Base-by-base conservation (phyloP, 2,888 invertebrate species). In the Dendrolimus houi region DNA sequence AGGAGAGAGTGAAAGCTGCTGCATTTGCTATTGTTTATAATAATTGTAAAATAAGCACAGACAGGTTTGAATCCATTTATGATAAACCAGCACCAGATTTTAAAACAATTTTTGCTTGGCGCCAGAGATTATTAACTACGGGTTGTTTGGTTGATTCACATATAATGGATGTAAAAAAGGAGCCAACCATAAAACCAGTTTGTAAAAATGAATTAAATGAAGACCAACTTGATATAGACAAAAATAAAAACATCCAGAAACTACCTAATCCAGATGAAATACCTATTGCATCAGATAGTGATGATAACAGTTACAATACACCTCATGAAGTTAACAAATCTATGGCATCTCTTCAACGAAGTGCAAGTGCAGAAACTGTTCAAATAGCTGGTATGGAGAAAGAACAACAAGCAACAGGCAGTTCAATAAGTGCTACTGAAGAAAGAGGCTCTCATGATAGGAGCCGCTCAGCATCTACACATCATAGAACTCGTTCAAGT, bases 51-150 rank as follows among this genome's bases (percentile, higher is more conserved):
- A 79, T 83, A n/a, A 85, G 79, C 56, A 76, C 85, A 56, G 78
- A 83, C 1, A 85, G 78, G 65, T 91, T 91, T 82, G 83, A 89
- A 70, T 62, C 72, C 52, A 53, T 77, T 9, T 87, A 72, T 74
- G 83, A 84, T 56, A 91, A 91, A 72, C 87, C 87, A 53, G 89
- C 91, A 56, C 91, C 91, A 53, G 89, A 91, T 69, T 89, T 85
- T 60, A 83, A 89, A 68, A 90, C 89, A 54, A 86, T 91, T 62
- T 91, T 87, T 81, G 72, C 74, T 47, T 91, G 88, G 90, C 76
- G 89, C 59, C 85, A 87, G 64, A 71, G 79, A 13, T 77, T 91
- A 41, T 61, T 91, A 53, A 60, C 63, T 8, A 87, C 85, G 56
- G 91, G 91, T 7, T 91, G 91, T 67, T 71, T 91, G 64, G 74